Evolutionary conservation across 2,888 invertebrate genomes (phyloP).

Genomic region (Hanleya hanleyi): DNA sequence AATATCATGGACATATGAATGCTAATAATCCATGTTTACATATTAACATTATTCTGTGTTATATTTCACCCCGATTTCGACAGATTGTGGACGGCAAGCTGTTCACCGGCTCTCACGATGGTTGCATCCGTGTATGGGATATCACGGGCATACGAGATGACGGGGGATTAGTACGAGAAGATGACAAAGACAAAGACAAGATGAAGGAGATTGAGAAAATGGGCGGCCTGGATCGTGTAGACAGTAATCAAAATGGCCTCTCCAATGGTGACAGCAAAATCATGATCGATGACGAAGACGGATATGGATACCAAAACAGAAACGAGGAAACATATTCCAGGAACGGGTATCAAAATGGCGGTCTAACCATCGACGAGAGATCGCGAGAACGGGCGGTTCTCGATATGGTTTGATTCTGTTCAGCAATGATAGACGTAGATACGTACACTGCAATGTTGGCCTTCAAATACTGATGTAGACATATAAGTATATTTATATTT

Average conservation of each 20-base stretch:
- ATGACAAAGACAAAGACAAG: constrained; percentile 40
- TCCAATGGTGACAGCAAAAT: constrained; percentile 47
- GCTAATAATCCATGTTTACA: background rate
- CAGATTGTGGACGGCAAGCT: constrained; percentile 72
- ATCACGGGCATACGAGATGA: constrained; percentile 66
- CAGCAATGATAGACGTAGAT: too few relatives aligned
- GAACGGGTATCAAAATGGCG: background rate
- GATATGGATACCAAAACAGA: background rate
- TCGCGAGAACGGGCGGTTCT: background rate
- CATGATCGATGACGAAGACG: constrained; percentile 48
- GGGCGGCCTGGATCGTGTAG: constrained; percentile 43
- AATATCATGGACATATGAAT: background rate
- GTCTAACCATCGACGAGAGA: background rate
- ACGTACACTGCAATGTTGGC: too few relatives aligned
- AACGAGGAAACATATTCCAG: too few relatives aligned
- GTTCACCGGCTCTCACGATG: constrained; percentile 74
- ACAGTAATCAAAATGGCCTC: constrained; percentile 50
- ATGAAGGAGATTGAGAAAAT: constrained; percentile 49
- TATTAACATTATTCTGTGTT: background rate
- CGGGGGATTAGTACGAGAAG: constrained; percentile 46
- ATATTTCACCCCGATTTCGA: background rate
- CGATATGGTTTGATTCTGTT: background rate
- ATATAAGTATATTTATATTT: too few relatives aligned
- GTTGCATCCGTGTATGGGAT: constrained; percentile 73
- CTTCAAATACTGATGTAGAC: too few relatives aligned